A percentile compares a stretch with the other conserved stretches of the same genome.
These are phyloP conservation scores for Gracilinanus agilis DNA, from an alignment of 2,113 vertebrate species.

Conservation along the genomic window DNA sequence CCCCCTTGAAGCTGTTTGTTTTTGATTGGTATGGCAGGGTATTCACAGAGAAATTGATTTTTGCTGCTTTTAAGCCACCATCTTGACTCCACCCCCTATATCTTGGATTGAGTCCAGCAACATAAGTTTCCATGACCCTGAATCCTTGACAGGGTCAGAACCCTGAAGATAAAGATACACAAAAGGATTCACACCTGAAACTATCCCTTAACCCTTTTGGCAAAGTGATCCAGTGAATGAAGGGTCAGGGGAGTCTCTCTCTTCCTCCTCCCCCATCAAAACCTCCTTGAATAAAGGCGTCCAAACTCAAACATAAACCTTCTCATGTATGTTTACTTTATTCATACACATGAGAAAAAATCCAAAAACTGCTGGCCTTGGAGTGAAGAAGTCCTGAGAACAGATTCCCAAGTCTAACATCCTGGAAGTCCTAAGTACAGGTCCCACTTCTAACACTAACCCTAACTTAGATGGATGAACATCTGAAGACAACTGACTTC, in stretches of 20 bases:
- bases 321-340: neutral
- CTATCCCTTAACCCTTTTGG: neutral
- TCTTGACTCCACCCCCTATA: too few relatives aligned
- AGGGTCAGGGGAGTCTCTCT: neutral
- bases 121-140: neutral
- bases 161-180: neutral
- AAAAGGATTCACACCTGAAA: neutral
- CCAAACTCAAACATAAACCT: neutral
- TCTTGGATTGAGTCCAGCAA: neutral
- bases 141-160: neutral
- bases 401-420: neutral
- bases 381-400: neutral
- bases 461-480: neutral
- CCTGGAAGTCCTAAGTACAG: neutral
- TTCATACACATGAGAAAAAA: neutral
- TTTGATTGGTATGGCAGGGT: too few relatives aligned
- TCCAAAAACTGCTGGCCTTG: neutral
- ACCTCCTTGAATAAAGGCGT: neutral
- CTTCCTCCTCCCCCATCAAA: neutral
- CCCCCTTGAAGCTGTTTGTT: too few relatives aligned
- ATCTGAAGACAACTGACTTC: neutral
- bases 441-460: neutral
- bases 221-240: neutral
- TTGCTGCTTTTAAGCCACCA: too few relatives aligned
- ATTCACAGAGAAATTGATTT: too few relatives aligned